Evolutionary conservation across 2,888 invertebrate genomes (phyloP), one percentile per base, ranked within the genome.

Genomic region (Sinelater perroti): DNA sequence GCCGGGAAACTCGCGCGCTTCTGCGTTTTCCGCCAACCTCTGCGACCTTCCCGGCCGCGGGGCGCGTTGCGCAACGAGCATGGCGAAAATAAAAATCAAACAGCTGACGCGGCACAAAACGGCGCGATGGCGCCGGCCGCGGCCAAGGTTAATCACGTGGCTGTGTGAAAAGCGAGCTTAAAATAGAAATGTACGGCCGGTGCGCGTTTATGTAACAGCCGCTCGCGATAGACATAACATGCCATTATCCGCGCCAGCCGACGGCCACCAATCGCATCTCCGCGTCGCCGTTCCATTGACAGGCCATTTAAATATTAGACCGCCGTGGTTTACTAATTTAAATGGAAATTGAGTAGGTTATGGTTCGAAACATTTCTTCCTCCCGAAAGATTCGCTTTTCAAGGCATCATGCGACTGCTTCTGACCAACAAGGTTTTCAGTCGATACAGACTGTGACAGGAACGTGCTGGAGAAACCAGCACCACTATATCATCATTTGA

Each of bases 141-240:
- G 71, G 71, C 72, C 73, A 73, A 73, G 73, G 73, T 72, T 71
- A 67, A 67, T 63, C 61, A 51, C 40, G 51, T 51, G 51, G 40
- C 33, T 51, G 47, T 66, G 65, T 63, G 63, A 67, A 63, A 63
- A 64, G 57, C 64, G 67, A 65, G 67, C 70, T 72, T 69, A 70
- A 72, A 72, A 71, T 72, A 71, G 72, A 69, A 54, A 62, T 54
- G 58, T 56, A 59, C 44, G 44, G 35, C 51, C 47, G 63, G 51
- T 61, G 45, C 56, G 53, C 62, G 58, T 62, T 59, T 61, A 59
- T 58, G 59, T 59, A 58, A 54, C 47, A 46, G 31, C 53, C 45
- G 46, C 46, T 47, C 36, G 20, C 44, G 38, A 40, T 36, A 54
- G 54, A 54, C 54, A 46, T 20, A 54, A 54, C 54, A 54, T 36